Conservation (phyloP, 1,140 invertebrate genomes). For the Micrasema minimum region DNA sequence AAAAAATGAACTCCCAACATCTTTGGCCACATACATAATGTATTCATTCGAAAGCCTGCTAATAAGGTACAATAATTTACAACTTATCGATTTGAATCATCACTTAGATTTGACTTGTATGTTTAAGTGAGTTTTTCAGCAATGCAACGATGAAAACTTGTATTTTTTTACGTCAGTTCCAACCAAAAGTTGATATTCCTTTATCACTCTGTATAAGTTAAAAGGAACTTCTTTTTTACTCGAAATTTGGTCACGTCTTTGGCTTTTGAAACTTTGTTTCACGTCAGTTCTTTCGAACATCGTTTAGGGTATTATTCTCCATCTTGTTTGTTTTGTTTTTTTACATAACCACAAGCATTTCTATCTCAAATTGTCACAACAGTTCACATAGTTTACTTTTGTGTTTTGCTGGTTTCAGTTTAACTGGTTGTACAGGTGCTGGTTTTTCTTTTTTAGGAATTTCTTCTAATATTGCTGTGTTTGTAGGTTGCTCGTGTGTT, state of each 20-base stretch:
- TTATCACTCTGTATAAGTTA: too few relatives aligned
- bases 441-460: conserved; percentile 44
- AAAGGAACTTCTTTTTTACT: too few relatives aligned
- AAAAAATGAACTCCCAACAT: too few relatives aligned
- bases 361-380: conserved; percentile 53
- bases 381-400: conserved; percentile 53
- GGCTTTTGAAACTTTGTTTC: conserved; percentile 13
- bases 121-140: too few relatives aligned
- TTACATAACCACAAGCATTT: conserved; percentile 53
- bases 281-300: neutral
- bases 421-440: conserved; percentile 18
- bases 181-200: too few relatives aligned
- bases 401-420: conserved; percentile 49
- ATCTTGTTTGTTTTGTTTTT: neutral
- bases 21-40: too few relatives aligned
- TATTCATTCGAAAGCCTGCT: too few relatives aligned
- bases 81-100: too few relatives aligned
- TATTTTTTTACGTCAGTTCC: too few relatives aligned
- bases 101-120: too few relatives aligned
- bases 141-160: too few relatives aligned
- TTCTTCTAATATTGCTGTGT: conserved; percentile 49
- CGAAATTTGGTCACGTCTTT: conserved; percentile 21
- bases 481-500: conserved; percentile 46
- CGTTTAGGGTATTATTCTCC: neutral
- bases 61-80: too few relatives aligned